phyloP scores from a whole-genome alignment of 2,113 vertebrate genomes.

The Phycodurus eques region DNA sequence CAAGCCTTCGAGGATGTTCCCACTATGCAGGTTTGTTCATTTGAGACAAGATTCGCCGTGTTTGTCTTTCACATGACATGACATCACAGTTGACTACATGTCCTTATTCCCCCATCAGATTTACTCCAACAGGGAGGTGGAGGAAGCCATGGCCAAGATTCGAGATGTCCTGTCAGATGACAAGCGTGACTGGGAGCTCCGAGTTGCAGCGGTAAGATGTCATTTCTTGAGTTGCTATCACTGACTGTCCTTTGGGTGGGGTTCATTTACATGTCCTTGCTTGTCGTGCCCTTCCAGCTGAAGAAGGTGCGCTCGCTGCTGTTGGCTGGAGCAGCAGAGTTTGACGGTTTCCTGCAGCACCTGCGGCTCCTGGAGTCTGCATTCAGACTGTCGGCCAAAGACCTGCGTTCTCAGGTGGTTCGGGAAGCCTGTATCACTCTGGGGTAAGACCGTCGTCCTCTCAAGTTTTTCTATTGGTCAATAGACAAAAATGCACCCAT shows the following conservation, averaged over 20 bases:
- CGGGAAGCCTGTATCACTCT: constrained; percentile 94
- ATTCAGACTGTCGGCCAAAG: constrained; percentile 92
- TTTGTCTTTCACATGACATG: neutral
- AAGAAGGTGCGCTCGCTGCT: constrained; percentile 90
- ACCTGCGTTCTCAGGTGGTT: constrained; percentile 94
- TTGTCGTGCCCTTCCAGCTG: constrained; percentile 68
- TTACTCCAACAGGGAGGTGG: constrained; percentile 91
- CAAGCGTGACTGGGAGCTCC: constrained; percentile 94
- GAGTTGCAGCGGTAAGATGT: constrained; percentile 83
- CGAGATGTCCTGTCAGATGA: constrained; percentile 92
- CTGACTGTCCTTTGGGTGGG: neutral
- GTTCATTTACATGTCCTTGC: neutral
- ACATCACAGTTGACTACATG: neutral
- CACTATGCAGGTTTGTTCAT: constrained; percentile 78
- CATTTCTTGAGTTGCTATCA: no score
- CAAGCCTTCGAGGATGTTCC: constrained; percentile 93
- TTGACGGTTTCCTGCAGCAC: constrained; percentile 88
- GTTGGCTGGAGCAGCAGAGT: constrained; percentile 86
- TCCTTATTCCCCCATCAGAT: constrained; percentile 72
- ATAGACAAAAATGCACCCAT: neutral
- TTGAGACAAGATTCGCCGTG: neutral
- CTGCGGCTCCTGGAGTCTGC: constrained; percentile 86
- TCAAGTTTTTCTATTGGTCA: neutral
- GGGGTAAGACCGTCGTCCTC: constrained; percentile 75
- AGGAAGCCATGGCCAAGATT: constrained; percentile 93